Conservation (phyloP, 2,888 invertebrate genomes). For the Pharmacophagus antenor region DNA sequence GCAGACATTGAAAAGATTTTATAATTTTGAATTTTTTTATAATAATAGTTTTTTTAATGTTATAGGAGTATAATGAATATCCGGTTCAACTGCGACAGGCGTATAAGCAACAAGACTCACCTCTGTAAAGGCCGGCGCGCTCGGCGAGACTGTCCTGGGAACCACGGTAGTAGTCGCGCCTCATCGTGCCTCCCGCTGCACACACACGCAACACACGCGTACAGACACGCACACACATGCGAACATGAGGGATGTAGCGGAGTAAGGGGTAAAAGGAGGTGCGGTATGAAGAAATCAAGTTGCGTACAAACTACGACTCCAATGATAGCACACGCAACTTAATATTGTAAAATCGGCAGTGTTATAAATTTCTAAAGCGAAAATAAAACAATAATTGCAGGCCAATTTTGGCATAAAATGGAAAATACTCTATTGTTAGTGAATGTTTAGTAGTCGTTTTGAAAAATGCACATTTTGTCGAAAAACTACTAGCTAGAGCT, state of each 20-base stretch:
- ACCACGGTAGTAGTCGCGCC: slow-evolving; percentile 94
- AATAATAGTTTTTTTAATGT: no score
- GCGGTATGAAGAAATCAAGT: background rate
- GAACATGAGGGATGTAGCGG: slow-evolving; percentile 19
- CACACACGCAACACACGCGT: slow-evolving; percentile 36
- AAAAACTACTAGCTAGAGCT: no score
- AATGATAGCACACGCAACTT: background rate
- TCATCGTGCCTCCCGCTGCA: slow-evolving; percentile 82
- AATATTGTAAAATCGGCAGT: no score
- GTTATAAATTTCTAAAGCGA: no score
- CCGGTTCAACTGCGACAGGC: background rate
- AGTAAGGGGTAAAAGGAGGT: background rate
- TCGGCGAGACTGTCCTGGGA: slow-evolving; percentile 93
- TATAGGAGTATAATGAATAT: background rate
- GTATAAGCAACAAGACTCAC: slow-evolving; percentile 62
- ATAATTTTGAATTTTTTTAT: no score
- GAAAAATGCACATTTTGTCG: no score
- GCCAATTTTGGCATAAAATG: no score
- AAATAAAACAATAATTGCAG: no score
- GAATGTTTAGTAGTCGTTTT: no score
- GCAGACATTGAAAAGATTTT: no score
- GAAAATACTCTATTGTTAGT: no score
- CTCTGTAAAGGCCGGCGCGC: slow-evolving; percentile 86
- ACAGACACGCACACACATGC: slow-evolving; percentile 29
- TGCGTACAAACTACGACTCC: background rate